Conservation (phyloP, 2,888 invertebrate species). For the Petrolisthes manimaculis region DNA sequence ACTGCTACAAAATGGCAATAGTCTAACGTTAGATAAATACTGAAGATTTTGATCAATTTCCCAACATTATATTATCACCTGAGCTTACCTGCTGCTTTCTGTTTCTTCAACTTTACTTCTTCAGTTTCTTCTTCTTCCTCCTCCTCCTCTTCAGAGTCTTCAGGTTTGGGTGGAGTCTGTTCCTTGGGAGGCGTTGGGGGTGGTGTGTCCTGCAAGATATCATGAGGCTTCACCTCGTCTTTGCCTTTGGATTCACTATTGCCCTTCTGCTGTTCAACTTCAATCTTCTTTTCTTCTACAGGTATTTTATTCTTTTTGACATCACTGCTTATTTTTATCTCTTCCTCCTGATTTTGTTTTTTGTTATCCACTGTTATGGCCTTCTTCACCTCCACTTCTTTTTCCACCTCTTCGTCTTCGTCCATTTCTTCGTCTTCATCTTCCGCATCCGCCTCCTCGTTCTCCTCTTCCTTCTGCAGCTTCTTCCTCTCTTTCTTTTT, state of each 20-base stretch:
- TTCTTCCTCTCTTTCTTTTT: constrained; percentile 55
- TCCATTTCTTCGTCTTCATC: constrained; percentile 18
- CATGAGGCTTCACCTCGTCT: background rate
- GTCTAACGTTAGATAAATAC: too few species aligned
- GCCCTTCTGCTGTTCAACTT: constrained; percentile 3
- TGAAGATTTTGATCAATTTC: background rate
- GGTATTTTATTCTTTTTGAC: background rate
- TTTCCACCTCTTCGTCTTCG: background rate
- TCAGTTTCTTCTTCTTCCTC: constrained; percentile 54
- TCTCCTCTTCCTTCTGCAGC: constrained; percentile 46
- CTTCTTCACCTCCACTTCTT: constrained; percentile 22
- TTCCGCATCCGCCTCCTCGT: constrained; percentile 63
- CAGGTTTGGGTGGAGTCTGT: constrained; percentile 59
- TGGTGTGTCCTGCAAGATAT: background rate
- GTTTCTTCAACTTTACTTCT: constrained; percentile 39
- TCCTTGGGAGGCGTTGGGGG: constrained; percentile 31
- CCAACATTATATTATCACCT: background rate
- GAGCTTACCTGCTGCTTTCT: constrained; percentile 56
- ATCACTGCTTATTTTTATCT: background rate
- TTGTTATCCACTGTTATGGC: constrained; percentile 31
- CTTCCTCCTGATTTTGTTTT: constrained; percentile 38
- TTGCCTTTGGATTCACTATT: background rate
- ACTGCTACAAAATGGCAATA: too few species aligned
- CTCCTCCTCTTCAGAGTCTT: constrained; percentile 56
- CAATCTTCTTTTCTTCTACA: background rate